Evolutionary conservation across 2,113 vertebrate genomes (phyloP), one percentile per base, ranked within the genome.

Genomic region (Oryzias curvinotus): DNA sequence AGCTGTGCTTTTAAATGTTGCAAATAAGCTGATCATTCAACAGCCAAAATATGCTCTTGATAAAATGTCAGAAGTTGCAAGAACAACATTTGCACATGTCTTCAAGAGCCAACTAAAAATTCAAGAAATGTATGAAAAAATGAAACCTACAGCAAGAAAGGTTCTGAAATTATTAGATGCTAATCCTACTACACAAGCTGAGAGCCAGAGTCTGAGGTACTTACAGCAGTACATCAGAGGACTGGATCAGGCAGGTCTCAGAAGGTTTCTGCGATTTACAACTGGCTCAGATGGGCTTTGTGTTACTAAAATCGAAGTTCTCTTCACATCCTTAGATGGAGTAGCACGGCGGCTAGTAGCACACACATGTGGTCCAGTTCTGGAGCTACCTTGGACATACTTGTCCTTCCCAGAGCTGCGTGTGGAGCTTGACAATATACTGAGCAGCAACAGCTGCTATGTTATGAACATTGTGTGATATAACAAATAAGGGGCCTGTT

Each of bases 1-100:
- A 85, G 17, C 25, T 47, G 42, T 68, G 8, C 52, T 76, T 19
- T 42, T 80, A 21, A 57, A 76, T 56, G 68, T 52, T n/a, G 57
- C 60, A 43, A 62, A 80, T 71, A 80, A 85, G 41, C 50, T 77
- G 14, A 17, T 85, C 7, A 77, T 82, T 14, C 72, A 78, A 41
- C 44, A 75, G 14, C 68, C 57, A 65, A 73, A 65, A 46, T 68
- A 79, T 78, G 73, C 71, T 48, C 19, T 30, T 0, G 68, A 76
- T 12, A 73, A 71, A 15, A 80, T 43, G 54, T 57, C 54, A 15
- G 21, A 14, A 25, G 14, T 43, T 16, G 19, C 42, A 3, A 44
- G 60, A 21, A 21, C 21, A 21, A 4, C 57, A 62, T 57, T 58
- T 53, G 18, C 52, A 57, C 30, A 64, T 57, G 25, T 36, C 7